These are phyloP conservation scores for Hermetia illucens DNA, from an alignment of 1,140 invertebrate genomes.

Conservation along the genomic window DNA sequence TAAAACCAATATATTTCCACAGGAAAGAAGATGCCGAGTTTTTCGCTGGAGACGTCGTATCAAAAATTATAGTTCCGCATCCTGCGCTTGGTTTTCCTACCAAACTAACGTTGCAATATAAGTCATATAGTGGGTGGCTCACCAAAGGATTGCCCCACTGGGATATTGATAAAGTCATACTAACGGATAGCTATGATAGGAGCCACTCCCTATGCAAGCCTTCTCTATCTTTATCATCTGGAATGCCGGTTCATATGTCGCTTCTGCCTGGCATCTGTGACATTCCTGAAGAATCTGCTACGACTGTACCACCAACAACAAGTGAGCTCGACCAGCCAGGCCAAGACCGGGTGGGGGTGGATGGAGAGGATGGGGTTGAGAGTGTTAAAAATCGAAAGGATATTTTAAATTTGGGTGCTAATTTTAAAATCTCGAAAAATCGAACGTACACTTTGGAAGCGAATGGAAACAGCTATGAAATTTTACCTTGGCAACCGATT, in stretches of 20 bases:
- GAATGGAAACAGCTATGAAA: constrained; percentile 29
- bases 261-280: constrained; percentile 65
- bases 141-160: constrained; percentile 66
- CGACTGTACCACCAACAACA: constrained; percentile 10
- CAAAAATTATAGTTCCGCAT: constrained; percentile 75
- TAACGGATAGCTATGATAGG: constrained; percentile 75
- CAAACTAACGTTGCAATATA: constrained; percentile 63
- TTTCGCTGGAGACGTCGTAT: constrained; percentile 50
- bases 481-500: constrained; percentile 35
- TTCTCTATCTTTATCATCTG: constrained; percentile 57
- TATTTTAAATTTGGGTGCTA: constrained; percentile 5
- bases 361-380: constrained; percentile 8
- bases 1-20: no score
- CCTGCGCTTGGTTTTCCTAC: constrained; percentile 60
- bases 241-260: constrained; percentile 50
- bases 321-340: background rate
- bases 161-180: constrained; percentile 66
- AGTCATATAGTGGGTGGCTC: constrained; percentile 82
- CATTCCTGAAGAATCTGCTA: constrained; percentile 31
- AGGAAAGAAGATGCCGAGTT: constrained; percentile 69
- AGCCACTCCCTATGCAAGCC: constrained; percentile 66
- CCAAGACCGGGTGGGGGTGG: background rate
- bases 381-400: constrained; percentile 10
- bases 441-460: constrained; percentile 26
- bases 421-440: constrained; percentile 9